These are phyloP conservation scores for Pelodiscus sinensis DNA, from an alignment of 2,113 vertebrate species.

Conservation along the genomic window DNA sequence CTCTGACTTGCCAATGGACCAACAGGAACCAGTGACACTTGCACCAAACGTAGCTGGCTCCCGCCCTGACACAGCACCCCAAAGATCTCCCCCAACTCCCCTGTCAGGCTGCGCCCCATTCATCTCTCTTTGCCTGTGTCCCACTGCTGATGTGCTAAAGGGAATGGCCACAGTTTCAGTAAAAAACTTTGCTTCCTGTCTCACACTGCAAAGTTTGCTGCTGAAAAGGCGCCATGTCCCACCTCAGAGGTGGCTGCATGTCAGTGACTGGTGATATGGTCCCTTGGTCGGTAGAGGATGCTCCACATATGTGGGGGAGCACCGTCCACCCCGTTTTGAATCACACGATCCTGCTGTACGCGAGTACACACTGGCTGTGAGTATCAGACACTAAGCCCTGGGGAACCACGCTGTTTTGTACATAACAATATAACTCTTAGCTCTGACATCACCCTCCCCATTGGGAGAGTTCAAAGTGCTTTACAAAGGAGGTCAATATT, in stretches of 20 bases:
- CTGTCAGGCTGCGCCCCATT: neutral
- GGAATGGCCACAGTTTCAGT: neutral
- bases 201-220: neutral
- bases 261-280: neutral
- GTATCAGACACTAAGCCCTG: neutral
- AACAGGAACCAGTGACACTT: neutral
- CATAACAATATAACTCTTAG: neutral
- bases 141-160: neutral
- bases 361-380: neutral
- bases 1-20: neutral
- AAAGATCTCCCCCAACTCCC: neutral
- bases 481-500: neutral
- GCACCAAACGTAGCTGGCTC: neutral
- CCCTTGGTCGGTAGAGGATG: neutral
- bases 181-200: neutral
- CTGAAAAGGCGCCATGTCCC: neutral
- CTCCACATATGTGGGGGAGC: neutral
- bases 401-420: neutral
- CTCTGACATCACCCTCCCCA: neutral
- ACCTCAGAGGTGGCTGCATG: neutral
- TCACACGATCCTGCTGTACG: neutral
- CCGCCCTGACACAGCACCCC: neutral
- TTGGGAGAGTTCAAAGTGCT: neutral
- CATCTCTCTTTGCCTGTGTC: neutral
- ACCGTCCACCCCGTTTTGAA: neutral